phyloP scores from a whole-genome alignment of 1,140 invertebrate species.

The Papilio glaucus region DNA sequence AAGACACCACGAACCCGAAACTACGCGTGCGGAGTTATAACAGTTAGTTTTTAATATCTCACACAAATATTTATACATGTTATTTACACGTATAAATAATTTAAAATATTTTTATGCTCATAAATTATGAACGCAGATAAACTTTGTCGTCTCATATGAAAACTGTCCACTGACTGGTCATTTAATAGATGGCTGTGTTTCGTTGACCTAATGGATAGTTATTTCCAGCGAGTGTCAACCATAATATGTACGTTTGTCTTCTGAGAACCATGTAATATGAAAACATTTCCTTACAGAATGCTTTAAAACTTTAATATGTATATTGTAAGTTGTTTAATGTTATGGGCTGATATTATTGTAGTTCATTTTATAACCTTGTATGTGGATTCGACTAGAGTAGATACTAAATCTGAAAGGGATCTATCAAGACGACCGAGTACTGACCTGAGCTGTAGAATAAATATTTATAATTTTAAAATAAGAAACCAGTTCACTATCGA shows the following conservation, averaged over 20 bases:
- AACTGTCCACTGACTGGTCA: not conserved
- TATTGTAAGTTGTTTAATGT: no score
- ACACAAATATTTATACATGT: not conserved
- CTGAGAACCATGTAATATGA: not conserved
- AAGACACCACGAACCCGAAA: not conserved
- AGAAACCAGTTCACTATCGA: no score
- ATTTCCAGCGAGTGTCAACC: not conserved
- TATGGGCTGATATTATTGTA: no score
- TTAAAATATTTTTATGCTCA: conserved; percentile 1
- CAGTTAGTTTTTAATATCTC: not conserved
- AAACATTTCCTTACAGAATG: not conserved
- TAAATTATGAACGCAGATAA: conserved; percentile 16
- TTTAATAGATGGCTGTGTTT: not conserved
- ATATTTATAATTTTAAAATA: no score
- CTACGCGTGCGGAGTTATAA: not conserved
- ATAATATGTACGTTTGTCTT: not conserved
- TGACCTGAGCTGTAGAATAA: no score
- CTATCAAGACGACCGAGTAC: no score
- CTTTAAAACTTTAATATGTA: no score
- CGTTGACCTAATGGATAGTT: not conserved
- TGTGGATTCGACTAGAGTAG: no score
- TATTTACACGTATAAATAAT: no score
- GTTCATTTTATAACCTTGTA: no score
- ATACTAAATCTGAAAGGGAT: no score
- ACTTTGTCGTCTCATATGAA: conserved; percentile 4